These are phyloP conservation scores for Thinocorus orbignyianus DNA, from an alignment of 2,113 vertebrate genomes.

Conservation along the genomic window DNA sequence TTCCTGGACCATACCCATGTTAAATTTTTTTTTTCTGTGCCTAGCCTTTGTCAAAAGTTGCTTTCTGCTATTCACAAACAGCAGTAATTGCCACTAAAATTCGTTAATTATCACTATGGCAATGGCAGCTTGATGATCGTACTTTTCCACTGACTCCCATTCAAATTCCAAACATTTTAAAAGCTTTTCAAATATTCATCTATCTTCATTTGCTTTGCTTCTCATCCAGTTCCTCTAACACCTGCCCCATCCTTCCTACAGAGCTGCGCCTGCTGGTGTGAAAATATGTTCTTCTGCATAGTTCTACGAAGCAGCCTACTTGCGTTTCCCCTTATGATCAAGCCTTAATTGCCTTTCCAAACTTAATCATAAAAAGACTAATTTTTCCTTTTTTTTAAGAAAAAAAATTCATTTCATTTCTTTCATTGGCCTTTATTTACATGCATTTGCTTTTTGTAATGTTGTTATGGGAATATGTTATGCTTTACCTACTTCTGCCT, in stretches of 20 bases:
- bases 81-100: not conserved
- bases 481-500: not conserved
- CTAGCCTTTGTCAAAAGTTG: not conserved
- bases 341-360: conserved; percentile 18
- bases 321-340: conserved; percentile 2
- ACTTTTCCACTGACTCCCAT: not conserved
- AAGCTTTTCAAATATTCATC: conserved; percentile 39
- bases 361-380: not conserved
- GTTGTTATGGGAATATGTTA: not conserved
- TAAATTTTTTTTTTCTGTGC: not conserved
- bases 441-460: not conserved
- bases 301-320: conserved; percentile 14
- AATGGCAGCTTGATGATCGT: not conserved
- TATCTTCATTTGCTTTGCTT: conserved; percentile 44
- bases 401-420: no score
- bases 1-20: not conserved
- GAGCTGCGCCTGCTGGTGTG: conserved; percentile 27
- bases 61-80: not conserved
- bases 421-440: not conserved
- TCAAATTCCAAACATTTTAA: conserved; percentile 31
- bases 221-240: conserved; percentile 26
- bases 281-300: conserved; percentile 35
- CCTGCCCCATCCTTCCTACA: conserved; percentile 35
- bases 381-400: not conserved
- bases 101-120: not conserved